phyloP scores from a whole-genome alignment of 92 coral and sea anemone genomes.

The Bergia puertoricense region DNA sequence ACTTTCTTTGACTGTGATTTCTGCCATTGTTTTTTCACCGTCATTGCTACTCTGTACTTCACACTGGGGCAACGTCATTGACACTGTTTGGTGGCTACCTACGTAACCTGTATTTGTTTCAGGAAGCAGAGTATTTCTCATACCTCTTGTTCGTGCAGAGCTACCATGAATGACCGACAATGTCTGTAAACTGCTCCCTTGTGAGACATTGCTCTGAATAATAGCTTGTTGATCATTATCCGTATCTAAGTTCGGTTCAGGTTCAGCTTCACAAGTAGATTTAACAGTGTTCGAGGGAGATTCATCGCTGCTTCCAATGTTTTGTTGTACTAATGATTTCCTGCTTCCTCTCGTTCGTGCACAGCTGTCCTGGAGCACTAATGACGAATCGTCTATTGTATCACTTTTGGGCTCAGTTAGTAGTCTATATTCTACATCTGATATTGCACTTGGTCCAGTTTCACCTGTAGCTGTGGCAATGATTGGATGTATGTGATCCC shows the following conservation, averaged over 20 bases:
- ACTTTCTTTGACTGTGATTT: background rate
- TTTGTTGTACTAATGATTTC: background rate
- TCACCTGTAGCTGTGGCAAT: background rate
- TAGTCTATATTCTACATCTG: background rate
- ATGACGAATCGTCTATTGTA: background rate
- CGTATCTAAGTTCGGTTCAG: background rate
- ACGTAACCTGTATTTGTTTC: background rate
- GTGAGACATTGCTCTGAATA: background rate
- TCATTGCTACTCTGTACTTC: background rate
- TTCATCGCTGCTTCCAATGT: background rate
- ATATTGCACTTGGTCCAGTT: background rate
- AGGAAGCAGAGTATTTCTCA: background rate
- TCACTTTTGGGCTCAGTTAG: background rate
- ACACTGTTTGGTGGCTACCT: background rate
- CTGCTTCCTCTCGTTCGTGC: slow-evolving; percentile 26
- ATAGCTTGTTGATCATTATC: background rate
- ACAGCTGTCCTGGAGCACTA: background rate
- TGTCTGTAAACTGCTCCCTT: background rate
- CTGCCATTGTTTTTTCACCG: background rate
- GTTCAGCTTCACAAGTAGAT: background rate
- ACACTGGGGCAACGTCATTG: background rate
- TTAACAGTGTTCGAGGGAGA: background rate
- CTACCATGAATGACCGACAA: background rate
- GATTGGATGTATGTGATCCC: background rate
- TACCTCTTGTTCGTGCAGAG: slow-evolving; percentile 27